Conservation (phyloP, 2,888 invertebrate genomes). For the Rhingia campestris region DNA sequence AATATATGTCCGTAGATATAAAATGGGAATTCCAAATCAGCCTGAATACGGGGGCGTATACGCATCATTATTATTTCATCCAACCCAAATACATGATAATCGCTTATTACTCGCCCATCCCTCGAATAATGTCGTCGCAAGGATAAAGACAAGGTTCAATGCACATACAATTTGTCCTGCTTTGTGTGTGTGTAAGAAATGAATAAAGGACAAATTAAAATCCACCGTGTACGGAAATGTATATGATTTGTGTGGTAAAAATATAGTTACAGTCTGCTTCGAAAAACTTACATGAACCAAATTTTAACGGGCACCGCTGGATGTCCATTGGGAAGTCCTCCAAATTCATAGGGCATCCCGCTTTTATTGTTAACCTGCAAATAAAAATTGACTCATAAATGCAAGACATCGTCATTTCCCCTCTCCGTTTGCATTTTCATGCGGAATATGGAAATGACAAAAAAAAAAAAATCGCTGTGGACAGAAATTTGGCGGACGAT, state of each 20-base stretch:
- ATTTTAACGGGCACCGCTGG: constrained; percentile 90
- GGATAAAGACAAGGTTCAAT: constrained; percentile 30
- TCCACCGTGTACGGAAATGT: constrained; percentile 67
- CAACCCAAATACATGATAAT: constrained; percentile 61
- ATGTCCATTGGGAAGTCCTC: constrained; percentile 94
- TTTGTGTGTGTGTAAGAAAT: background rate
- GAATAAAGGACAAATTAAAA: constrained; percentile 64
- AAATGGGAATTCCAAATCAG: background rate
- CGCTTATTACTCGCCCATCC: constrained; percentile 58
- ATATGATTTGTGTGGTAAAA: constrained; percentile 28
- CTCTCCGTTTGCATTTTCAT: constrained; percentile 17
- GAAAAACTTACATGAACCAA: constrained; percentile 90
- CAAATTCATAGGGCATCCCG: constrained; percentile 92
- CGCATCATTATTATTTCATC: constrained; percentile 47
- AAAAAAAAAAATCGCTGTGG: constrained; percentile 37
- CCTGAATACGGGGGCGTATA: constrained; percentile 43
- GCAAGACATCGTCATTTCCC: background rate
- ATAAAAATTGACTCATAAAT: constrained; percentile 14
- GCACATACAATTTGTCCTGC: background rate
- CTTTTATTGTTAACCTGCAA: constrained; percentile 90
- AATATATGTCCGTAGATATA: background rate
- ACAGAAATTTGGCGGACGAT: constrained; percentile 51
- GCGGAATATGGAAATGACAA: constrained; percentile 32
- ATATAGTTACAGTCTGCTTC: constrained; percentile 22
- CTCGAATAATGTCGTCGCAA: constrained; percentile 28